Base-by-base conservation (phyloP, 2,888 invertebrate genomes). In the Oconnorella tubifera region DNA sequence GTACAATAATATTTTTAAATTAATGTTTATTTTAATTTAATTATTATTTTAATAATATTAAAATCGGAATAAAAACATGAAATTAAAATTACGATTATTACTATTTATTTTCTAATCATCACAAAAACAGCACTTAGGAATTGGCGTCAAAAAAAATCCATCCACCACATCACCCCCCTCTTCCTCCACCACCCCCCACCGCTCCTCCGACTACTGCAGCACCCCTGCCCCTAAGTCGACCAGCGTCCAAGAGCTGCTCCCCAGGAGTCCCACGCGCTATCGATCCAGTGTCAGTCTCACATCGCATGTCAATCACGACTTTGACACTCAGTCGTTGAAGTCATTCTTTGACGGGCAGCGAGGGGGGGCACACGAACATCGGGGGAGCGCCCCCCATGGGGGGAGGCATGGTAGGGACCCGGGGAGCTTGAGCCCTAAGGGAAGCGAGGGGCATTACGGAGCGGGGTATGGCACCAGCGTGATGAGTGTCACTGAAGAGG, bases 221-320 rank as follows among this genome's bases (percentile, higher is more conserved):
- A 25, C 68, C 23, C 62, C 62, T 58, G 51, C 65, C 49, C 64
- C 50, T 23, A 70, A 70, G 62, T 68, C 68, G 10, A 68, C 63
- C 56, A 70, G 65, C 58, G 64, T 70, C 32, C 64, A 70, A 31
- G 69, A 66, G 57, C 60, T 70, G 62, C 51, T 68, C 33, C 55
- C 68, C 2, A 66, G 63, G 51, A 68, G 68, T 57, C 67, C 67
- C 23, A 66, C 66, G 49, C 57, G 61, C 56, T 65, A 67, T 25
- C 58, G 67, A 56, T 68, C 69, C 27, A 64, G 64, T 19, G 19
- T 55, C 23, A 62, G 62, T 29, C 33, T 66, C 2, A 25, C 66
- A 23, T 53, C 66, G 25, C 23, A 14, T 10, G 33, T 23, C 25
- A 23, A 33, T n/a, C 33, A 58, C 23, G 59, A 58, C 25, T 32